Conservation (phyloP, 2,797 vertebrate genomes). For the Dicrostonyx torquatus region DNA sequence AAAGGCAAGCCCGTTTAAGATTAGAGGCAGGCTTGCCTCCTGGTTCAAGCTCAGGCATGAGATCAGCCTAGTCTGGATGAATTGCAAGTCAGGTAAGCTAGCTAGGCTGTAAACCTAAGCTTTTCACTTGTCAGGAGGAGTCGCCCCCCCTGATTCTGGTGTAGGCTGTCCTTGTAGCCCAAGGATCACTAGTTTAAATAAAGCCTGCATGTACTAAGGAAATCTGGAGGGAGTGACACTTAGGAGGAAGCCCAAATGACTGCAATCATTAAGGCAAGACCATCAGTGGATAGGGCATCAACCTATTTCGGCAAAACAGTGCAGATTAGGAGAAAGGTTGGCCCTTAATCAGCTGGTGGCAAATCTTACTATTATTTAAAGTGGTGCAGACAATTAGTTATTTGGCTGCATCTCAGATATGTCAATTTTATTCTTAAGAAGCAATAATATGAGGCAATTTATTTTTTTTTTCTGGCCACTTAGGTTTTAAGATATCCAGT, state of each 20-base stretch:
- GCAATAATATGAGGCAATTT: constrained; percentile 64
- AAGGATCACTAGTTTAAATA: constrained; percentile 49
- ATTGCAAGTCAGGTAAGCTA: constrained; percentile 35
- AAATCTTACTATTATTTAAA: constrained; percentile 62
- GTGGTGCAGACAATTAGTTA: constrained; percentile 55
- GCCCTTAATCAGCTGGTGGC: neutral
- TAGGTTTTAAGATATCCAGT: constrained; percentile 41
- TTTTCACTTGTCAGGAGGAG: neutral
- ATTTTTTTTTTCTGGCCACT: constrained; percentile 65
- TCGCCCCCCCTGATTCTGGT: neutral
- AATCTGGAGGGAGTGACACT: neutral
- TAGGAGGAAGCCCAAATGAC: neutral
- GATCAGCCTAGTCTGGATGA: neutral
- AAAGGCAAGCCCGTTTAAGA: constrained; percentile 43
- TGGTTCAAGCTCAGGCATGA: constrained; percentile 22
- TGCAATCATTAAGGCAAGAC: constrained; percentile 47
- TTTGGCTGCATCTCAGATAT: constrained; percentile 60
- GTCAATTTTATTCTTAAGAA: constrained; percentile 65
- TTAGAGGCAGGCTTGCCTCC: constrained; percentile 3
- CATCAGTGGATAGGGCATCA: constrained; percentile 31
- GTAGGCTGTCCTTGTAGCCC: neutral
- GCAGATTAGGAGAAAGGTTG: constrained; percentile 25
- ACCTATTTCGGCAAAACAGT: constrained; percentile 23
- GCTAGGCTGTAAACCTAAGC: neutral
- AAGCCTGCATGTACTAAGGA: neutral